Evolutionary conservation across 2,113 vertebrate species (phyloP).

Genomic region (Gambusia affinis): DNA sequence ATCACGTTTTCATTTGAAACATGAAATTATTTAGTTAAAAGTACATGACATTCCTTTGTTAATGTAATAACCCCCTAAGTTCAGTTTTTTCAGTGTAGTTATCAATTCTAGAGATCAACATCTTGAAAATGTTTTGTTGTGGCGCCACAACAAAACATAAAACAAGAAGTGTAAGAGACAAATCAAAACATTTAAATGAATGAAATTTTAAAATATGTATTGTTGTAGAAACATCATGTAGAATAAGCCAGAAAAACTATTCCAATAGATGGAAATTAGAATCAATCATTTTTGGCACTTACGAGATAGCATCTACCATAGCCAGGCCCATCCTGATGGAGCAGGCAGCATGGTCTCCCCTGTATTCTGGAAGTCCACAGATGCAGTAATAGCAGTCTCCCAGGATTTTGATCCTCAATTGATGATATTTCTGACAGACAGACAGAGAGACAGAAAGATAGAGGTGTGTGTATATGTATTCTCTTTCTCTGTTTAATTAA

Average conservation of each 20-base stretch:
- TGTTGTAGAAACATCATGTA: too few species aligned
- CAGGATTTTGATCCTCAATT: conserved; percentile 94
- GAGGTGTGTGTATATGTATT: background rate
- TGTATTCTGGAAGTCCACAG: conserved; percentile 92
- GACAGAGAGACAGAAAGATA: too few species aligned
- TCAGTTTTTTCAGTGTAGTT: too few species aligned
- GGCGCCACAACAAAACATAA: too few species aligned
- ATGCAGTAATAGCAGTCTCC: conserved; percentile 98
- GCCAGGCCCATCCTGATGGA: conserved; percentile 97
- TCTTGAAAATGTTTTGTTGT: too few species aligned
- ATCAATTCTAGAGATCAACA: too few species aligned
- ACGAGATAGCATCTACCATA: conserved; percentile 98
- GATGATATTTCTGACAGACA: conserved; percentile 88
- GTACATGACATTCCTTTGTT: too few species aligned
- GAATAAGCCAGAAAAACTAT: background rate
- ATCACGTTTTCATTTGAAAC: too few species aligned
- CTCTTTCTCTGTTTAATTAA: background rate
- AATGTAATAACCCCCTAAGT: too few species aligned
- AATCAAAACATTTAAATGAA: too few species aligned
- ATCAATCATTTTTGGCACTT: conserved; percentile 56
- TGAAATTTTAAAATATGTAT: too few species aligned
- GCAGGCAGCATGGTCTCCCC: conserved; percentile 92
- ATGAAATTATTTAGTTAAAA: too few species aligned
- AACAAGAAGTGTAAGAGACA: background rate
- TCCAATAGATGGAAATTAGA: background rate